phyloP scores from a whole-genome alignment of 1,140 invertebrate species.

The Drosophila gunungcola region DNA sequence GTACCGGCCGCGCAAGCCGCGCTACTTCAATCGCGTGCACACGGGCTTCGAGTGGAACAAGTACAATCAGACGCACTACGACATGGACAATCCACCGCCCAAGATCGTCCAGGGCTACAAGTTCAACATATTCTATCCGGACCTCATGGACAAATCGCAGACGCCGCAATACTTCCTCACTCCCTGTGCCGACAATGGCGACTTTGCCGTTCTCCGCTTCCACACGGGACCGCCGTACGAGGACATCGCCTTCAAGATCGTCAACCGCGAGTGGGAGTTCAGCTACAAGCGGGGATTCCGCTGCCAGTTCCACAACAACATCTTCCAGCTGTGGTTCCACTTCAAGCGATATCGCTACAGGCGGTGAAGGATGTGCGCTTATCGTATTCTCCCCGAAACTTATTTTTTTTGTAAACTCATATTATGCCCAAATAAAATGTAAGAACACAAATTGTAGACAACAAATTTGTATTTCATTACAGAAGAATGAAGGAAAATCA shows the following conservation, averaged over 20 bases:
- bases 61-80: conserved; percentile 99
- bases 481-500: too few species aligned
- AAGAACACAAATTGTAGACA: neutral
- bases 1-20: conserved; percentile 97
- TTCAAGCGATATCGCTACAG: conserved; percentile 99
- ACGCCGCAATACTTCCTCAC: conserved; percentile 98
- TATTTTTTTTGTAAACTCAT: neutral
- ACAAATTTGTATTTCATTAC: too few species aligned
- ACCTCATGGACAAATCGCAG: conserved; percentile 97
- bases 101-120: conserved; percentile 99
- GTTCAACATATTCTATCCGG: conserved; percentile 99
- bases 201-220: conserved; percentile 98
- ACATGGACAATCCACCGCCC: conserved; percentile 99
- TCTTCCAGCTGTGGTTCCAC: conserved; percentile 99
- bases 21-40: conserved; percentile 98
- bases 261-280: conserved; percentile 99
- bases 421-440: conserved; percentile 6
- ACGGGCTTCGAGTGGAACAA: conserved; percentile 99
- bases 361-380: conserved; percentile 86
- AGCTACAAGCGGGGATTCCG: conserved; percentile 99
- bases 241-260: conserved; percentile 99
- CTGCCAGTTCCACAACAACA: conserved; percentile 99
- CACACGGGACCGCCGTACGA: conserved; percentile 99
- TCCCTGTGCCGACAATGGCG: conserved; percentile 95
- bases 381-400: neutral